Evolutionary conservation across 2,888 invertebrate species (phyloP), one percentile per base, ranked within the genome.

Genomic region (Amphipoea lucens): DNA sequence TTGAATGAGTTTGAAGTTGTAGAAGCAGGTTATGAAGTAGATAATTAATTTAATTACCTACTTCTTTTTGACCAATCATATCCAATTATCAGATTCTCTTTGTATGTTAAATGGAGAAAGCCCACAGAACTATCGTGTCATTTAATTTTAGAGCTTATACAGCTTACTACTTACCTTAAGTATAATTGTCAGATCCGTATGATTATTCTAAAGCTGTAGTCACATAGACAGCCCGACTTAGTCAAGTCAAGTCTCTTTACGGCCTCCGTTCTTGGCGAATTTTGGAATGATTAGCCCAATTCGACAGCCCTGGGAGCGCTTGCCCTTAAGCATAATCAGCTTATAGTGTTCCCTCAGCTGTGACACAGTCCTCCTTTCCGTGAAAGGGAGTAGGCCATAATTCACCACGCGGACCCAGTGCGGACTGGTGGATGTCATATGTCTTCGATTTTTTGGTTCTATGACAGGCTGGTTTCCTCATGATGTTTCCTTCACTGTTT

Each of bases 21-120:
- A 20, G 51, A 11, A n/a, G 29, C 17, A 36, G 36, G 17, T 36
- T 63, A 36, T 20, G 4, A 14, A 54, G 20, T 6, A 48, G 17
- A 20, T 69, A 63, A 63, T 63, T 20, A 4, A 36, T 3, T 36
- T 36, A 48, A 20, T 20, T 20, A 40, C 11, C 48, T 48, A 48
- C 14, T 48, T 48, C 4, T 40, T 20, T 65, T 65, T 23, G 11
- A n/a, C 20, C 7, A 63, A 63, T 72, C 42, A 45, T 36, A 66
- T 79, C 20, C 23, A 73, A 57, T 62, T 79, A 73, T 42, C 4
- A 42, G 2, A 0, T 0, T 36, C 23, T n/a, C 12, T 29, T 20
- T 78, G 29, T 65, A 54, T 60, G 45, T 48, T 54, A 48, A 69
- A 62, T 45, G 17, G 81, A 74, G 85, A 82, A 85, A 83, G 74